Percentiles rank a stretch among this genome's conserved stretches.
Evolutionary conservation across 2,113 vertebrate species (phyloP).

Genomic region (Psophia crepitans): DNA sequence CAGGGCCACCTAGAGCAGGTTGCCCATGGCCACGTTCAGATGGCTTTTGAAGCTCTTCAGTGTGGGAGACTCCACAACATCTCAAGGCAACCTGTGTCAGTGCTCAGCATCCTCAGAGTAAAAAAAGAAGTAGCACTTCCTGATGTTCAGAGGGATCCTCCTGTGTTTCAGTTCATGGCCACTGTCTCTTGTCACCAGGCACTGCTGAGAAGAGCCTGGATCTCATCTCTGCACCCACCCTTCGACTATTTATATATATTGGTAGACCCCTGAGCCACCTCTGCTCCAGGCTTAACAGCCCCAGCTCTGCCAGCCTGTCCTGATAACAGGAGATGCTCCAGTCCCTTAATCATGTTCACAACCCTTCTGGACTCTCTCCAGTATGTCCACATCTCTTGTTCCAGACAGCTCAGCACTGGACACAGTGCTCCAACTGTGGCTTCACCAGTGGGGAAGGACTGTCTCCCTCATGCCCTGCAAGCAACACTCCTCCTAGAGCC

Average conservation of each 20-base stretch:
- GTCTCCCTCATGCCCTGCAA: background rate
- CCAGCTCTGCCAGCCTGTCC: background rate
- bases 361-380: background rate
- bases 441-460: background rate
- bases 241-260: background rate
- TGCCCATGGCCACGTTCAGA: background rate
- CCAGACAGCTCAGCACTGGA: background rate
- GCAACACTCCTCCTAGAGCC: background rate
- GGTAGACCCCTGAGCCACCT: rapidly evolving
- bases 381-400: rapidly evolving
- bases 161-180: background rate
- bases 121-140: background rate
- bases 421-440: background rate
- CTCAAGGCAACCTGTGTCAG: background rate
- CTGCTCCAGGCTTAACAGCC: background rate
- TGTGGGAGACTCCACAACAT: background rate
- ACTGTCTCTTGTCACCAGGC: background rate
- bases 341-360: rapidly evolving
- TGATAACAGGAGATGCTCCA: background rate
- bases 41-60: background rate
- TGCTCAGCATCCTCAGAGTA: background rate
- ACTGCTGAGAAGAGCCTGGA: background rate
- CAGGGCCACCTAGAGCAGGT: background rate
- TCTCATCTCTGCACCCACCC: background rate
- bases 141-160: background rate